Evolutionary conservation across 2,888 invertebrate species (phyloP).

Genomic region (Esperia sulphurella): DNA sequence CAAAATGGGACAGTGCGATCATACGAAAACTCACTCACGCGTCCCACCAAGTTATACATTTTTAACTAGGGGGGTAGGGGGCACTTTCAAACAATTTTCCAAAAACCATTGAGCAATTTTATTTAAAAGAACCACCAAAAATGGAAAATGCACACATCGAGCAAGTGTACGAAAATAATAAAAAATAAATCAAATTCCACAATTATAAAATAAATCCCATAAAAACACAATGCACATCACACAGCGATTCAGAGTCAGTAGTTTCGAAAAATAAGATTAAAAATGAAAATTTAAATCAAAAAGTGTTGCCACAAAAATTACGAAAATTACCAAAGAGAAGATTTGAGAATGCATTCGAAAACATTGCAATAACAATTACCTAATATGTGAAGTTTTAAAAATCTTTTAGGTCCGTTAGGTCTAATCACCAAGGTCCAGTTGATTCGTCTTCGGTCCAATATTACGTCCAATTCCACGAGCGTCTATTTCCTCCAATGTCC

Average conservation of each 20-base stretch:
- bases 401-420: not conserved
- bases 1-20: constrained; percentile 78
- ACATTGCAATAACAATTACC: constrained; percentile 7
- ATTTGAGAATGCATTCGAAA: constrained; percentile 30
- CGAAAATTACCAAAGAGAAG: constrained; percentile 22
- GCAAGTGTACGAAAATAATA: constrained; percentile 21
- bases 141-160: constrained; percentile 44
- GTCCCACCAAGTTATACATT: constrained; percentile 47
- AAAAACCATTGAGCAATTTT: constrained; percentile 72
- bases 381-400: constrained; percentile 6
- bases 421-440: no score
- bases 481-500: no score
- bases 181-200: constrained; percentile 19
- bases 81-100: constrained; percentile 55
- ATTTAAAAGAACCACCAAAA: constrained; percentile 51
- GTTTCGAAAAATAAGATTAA: constrained; percentile 22
- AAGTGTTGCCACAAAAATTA: constrained; percentile 44
- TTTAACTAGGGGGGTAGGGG: constrained; percentile 61
- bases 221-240: constrained; percentile 14
- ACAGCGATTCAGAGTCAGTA: constrained; percentile 17
- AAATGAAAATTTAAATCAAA: constrained; percentile 26
- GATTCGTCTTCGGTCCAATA: no score
- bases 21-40: constrained; percentile 57
- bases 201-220: constrained; percentile 15
- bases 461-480: no score